Evolutionary conservation across 2,888 invertebrate species (phyloP).

Genomic region (Cephalotes varians): DNA sequence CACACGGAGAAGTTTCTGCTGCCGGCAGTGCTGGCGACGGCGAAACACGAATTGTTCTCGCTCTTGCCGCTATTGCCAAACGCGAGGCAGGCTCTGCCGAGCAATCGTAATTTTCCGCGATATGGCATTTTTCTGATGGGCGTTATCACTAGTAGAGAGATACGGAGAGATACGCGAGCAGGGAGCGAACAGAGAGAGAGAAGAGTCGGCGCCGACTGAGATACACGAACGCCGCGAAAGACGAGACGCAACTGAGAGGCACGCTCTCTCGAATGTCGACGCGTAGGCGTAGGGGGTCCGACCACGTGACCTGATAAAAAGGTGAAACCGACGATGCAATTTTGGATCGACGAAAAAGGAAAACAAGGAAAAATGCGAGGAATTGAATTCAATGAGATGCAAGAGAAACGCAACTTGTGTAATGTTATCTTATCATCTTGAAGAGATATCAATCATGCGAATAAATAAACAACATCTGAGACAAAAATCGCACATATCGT

Average conservation of each 20-base stretch:
- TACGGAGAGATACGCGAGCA: not conserved
- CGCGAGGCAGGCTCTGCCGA: constrained; percentile 73
- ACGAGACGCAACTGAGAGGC: constrained; percentile 72
- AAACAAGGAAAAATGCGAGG: not conserved
- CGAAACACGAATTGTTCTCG: constrained; percentile 62
- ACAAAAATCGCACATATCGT: not conserved
- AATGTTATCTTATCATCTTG: constrained; percentile 22
- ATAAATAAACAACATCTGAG: not conserved
- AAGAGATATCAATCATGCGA: not conserved
- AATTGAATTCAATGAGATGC: not conserved
- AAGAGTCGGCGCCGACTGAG: too few species aligned
- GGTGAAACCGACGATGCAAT: constrained; percentile 33
- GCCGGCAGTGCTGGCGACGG: constrained; percentile 64
- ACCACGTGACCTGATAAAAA: constrained; percentile 63
- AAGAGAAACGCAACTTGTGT: too few species aligned
- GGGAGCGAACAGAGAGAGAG: not conserved
- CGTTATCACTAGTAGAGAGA: not conserved
- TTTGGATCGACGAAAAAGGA: not conserved
- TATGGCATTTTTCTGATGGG: constrained; percentile 72
- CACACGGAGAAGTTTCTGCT: constrained; percentile 79
- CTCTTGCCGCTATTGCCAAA: constrained; percentile 58
- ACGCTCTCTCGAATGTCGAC: constrained; percentile 46
- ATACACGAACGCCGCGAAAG: constrained; percentile 58
- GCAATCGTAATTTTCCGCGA: constrained; percentile 73
- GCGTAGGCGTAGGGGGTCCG: constrained; percentile 31